Evolutionary conservation across 2,797 vertebrate species (phyloP).

Genomic region (Labroides dimidiatus): DNA sequence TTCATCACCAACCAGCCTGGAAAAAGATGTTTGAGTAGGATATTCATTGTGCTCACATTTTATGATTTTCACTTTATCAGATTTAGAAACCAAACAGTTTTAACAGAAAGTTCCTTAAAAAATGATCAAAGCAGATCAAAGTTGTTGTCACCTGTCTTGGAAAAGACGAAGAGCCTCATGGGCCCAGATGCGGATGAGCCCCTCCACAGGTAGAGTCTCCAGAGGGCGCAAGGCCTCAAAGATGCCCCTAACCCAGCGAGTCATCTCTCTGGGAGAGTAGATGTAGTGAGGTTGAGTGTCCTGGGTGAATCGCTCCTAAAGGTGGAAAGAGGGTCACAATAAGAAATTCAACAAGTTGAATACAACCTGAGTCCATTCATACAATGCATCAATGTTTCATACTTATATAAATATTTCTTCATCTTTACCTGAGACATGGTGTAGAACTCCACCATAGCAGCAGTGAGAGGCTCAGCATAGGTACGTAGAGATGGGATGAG

Average conservation of each 20-base stretch:
- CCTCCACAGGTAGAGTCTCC: conserved; percentile 96
- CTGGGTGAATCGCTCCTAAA: conserved; percentile 97
- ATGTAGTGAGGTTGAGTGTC: conserved; percentile 99
- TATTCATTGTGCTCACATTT: not conserved
- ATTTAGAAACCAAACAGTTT: not conserved
- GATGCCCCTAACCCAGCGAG: conserved; percentile 98
- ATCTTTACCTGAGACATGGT: conserved; percentile 96
- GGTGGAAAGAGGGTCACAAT: not conserved
- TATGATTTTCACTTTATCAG: not conserved
- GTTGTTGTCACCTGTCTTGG: conserved; percentile 91
- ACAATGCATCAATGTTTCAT: too few relatives aligned
- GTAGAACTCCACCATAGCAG: conserved; percentile 99
- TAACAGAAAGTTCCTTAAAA: not conserved
- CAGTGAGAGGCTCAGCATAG: conserved; percentile 96
- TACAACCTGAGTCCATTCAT: too few relatives aligned
- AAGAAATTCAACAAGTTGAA: too few relatives aligned
- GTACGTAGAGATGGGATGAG: conserved; percentile 96
- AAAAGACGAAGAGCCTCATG: conserved; percentile 98
- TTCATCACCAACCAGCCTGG: conserved; percentile 95
- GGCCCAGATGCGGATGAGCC: conserved; percentile 98
- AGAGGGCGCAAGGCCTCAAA: conserved; percentile 96
- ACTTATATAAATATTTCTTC: not conserved
- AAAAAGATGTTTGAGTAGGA: not conserved
- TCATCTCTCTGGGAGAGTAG: conserved; percentile 99
- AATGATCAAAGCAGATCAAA: not conserved